These are phyloP conservation scores for Diplodus sargus DNA, from an alignment of 2,797 vertebrate species.

Conservation along the genomic window DNA sequence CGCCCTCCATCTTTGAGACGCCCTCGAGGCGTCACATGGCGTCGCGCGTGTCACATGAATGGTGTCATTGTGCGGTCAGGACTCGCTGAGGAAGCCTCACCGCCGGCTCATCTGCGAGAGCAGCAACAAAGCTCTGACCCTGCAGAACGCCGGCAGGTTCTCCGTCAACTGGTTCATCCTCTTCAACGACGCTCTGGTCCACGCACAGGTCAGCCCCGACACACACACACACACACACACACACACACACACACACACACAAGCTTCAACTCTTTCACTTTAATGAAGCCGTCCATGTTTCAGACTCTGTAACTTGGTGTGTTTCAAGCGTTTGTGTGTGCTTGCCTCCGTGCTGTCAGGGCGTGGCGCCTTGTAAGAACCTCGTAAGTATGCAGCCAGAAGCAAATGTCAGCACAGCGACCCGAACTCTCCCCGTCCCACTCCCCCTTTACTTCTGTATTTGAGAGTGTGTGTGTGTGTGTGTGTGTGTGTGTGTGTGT, in stretches of 20 bases:
- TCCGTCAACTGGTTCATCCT: slow-evolving; percentile 97
- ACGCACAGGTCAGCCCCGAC: slow-evolving; percentile 89
- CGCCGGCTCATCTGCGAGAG: slow-evolving; percentile 95
- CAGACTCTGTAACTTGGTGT: slow-evolving; percentile 52
- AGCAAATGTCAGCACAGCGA: slow-evolving; percentile 44
- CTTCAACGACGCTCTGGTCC: slow-evolving; percentile 93
- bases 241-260: slow-evolving; percentile 69
- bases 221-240: slow-evolving; percentile 80
- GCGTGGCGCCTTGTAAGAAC: slow-evolving; percentile 86
- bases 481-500: slow-evolving; percentile 20
- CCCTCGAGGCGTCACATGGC: slow-evolving; percentile 5
- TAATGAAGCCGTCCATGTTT: slow-evolving; percentile 21
- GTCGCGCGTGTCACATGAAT: neutral
- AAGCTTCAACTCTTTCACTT: slow-evolving; percentile 11
- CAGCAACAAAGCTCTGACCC: slow-evolving; percentile 91
- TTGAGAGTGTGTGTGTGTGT: slow-evolving; percentile 10
- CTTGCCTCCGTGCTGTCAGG: slow-evolving; percentile 88
- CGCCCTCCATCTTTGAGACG: neutral
- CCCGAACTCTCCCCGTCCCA: slow-evolving; percentile 27
- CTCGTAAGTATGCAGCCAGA: slow-evolving; percentile 84
- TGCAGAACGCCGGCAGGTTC: slow-evolving; percentile 95
- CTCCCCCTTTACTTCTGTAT: slow-evolving; percentile 12
- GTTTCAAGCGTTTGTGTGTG: slow-evolving; percentile 78
- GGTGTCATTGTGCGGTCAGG: slow-evolving; percentile 77
- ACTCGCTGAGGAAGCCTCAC: slow-evolving; percentile 91